phyloP scores from a whole-genome alignment of 1,140 invertebrate genomes.

The Procambarus clarkii region DNA sequence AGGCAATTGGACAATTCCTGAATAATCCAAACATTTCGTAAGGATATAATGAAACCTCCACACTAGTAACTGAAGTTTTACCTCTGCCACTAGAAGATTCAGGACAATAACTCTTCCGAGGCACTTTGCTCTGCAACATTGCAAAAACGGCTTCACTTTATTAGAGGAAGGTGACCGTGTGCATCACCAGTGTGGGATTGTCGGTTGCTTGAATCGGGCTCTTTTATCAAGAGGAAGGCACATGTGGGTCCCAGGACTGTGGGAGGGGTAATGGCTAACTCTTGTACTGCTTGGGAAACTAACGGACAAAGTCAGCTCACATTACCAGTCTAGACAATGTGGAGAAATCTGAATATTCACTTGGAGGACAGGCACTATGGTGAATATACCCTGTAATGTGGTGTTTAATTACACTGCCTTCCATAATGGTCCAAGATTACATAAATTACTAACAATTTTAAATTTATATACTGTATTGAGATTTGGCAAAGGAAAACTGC shows the following conservation, averaged over 20 bases:
- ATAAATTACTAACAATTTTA: not conserved
- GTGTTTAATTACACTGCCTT: constrained; percentile 50
- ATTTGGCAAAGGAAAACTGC: not conserved
- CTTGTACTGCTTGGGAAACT: constrained; percentile 27
- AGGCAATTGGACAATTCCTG: constrained; percentile 8
- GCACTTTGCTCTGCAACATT: constrained; percentile 21
- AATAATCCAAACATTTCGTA: not conserved
- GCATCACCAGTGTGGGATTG: constrained; percentile 46
- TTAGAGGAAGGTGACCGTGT: constrained; percentile 40
- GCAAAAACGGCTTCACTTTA: constrained; percentile 10
- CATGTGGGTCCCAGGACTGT: constrained; percentile 45
- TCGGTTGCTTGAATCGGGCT: constrained; percentile 59
- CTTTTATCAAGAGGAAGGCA: constrained; percentile 62
- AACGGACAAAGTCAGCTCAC: constrained; percentile 22
- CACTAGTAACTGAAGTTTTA: not conserved
- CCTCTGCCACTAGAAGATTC: constrained; percentile 4
- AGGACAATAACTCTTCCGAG: not conserved
- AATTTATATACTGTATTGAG: not conserved
- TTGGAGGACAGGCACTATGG: constrained; percentile 38
- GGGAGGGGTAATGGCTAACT: constrained; percentile 23
- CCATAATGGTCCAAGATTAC: constrained; percentile 10
- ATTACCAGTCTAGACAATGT: not conserved
- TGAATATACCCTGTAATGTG: constrained; percentile 46
- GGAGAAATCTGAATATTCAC: not conserved
- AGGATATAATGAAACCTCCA: not conserved